Evolutionary conservation across 2,888 invertebrate genomes (phyloP).

Genomic region (Chaetogeoica ovagalla): DNA sequence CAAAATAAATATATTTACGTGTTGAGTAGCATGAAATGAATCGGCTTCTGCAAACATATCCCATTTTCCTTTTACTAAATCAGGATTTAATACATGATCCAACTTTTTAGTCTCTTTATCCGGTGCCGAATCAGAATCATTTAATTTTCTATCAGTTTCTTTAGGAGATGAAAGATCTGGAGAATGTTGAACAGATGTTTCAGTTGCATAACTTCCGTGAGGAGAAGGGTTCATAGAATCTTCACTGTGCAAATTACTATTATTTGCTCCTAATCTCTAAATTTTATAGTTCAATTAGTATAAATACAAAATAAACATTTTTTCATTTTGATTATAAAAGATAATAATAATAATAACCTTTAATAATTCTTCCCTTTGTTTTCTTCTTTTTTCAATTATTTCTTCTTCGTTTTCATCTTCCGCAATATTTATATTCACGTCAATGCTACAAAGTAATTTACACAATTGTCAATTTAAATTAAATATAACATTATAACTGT

Average conservation of each 20-base stretch:
- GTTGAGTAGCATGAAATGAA: constrained; percentile 74
- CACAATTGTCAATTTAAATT: not conserved
- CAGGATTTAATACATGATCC: constrained; percentile 56
- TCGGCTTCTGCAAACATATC: constrained; percentile 94
- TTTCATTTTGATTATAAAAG: not conserved
- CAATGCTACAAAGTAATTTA: constrained; percentile 57
- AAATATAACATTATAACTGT: not conserved
- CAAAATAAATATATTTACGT: constrained; percentile 63
- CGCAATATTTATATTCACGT: constrained; percentile 70
- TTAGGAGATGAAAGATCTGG: constrained; percentile 43
- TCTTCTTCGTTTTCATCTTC: constrained; percentile 92
- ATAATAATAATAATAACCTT: constrained; percentile 65
- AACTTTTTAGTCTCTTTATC: constrained; percentile 38
- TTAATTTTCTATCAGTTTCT: constrained; percentile 20
- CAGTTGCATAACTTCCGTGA: constrained; percentile 48
- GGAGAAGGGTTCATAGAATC: constrained; percentile 49
- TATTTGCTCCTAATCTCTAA: constrained; percentile 47
- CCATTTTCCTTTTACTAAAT: constrained; percentile 63
- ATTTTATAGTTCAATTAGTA: not conserved
- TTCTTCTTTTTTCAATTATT: constrained; percentile 85
- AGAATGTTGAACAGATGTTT: constrained; percentile 39
- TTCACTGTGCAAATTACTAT: constrained; percentile 51
- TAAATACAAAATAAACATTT: not conserved
- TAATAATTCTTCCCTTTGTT: constrained; percentile 83
- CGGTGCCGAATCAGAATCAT: constrained; percentile 33